A percentile compares a stretch with the other conserved stretches of the same genome.
These are phyloP conservation scores for Microhierax caerulescens DNA, from an alignment of 2,797 vertebrate genomes.

Conservation along the genomic window DNA sequence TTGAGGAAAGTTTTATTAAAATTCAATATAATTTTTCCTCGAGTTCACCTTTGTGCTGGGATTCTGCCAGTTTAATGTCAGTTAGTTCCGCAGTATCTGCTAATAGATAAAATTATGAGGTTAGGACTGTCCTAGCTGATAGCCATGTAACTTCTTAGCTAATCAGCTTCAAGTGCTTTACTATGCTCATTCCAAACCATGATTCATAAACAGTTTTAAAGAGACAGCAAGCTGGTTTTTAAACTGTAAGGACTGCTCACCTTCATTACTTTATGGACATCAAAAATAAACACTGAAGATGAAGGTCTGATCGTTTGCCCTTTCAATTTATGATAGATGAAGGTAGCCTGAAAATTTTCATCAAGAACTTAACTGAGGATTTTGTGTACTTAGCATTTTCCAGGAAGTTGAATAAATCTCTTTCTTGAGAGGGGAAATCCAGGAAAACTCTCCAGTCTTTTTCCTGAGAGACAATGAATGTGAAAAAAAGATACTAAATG, in stretches of 20 bases:
- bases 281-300: background rate
- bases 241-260: background rate
- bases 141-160: background rate
- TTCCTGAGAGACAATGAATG: background rate
- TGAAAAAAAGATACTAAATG: background rate
- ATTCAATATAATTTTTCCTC: slow-evolving; percentile 18
- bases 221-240: background rate
- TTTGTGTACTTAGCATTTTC: background rate
- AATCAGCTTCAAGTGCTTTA: background rate
- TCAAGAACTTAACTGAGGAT: background rate
- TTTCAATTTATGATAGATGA: background rate
- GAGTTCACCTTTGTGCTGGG: background rate
- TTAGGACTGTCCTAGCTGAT: background rate
- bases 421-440: background rate
- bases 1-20: slow-evolving; percentile 52
- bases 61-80: slow-evolving; percentile 17
- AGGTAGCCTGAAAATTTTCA: background rate
- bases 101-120: slow-evolving; percentile 4
- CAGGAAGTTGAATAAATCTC: background rate
- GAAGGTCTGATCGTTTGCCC: background rate
- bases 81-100: background rate
- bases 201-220: slow-evolving; percentile 1
- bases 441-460: background rate
- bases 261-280: background rate
- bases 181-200: background rate